A percentile compares a stretch with the other conserved stretches of the same genome.
Conservation (phyloP, 2,113 vertebrate genomes). For the Grus americana region DNA sequence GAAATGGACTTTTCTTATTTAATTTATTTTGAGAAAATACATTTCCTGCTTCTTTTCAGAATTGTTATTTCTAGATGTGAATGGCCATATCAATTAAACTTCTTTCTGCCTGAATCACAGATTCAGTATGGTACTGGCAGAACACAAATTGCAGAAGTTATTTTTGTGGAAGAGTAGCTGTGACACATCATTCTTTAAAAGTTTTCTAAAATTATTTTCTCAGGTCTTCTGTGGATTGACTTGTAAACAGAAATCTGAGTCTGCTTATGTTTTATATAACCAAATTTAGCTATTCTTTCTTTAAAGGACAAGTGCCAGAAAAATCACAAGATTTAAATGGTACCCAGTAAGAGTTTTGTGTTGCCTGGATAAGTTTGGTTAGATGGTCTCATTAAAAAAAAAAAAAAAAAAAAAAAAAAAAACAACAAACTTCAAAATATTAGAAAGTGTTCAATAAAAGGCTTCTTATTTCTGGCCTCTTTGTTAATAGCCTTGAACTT, state of each 20-base stretch:
- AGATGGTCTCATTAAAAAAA: background rate
- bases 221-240: background rate
- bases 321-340: background rate
- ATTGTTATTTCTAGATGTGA: background rate
- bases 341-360: background rate
- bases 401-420: too few species aligned
- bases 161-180: background rate
- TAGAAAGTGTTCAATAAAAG: background rate
- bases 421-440: background rate
- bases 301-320: background rate
- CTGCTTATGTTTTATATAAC: background rate
- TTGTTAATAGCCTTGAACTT: constrained; percentile 23
- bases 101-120: background rate
- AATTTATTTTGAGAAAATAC: background rate
- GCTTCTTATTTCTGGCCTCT: background rate
- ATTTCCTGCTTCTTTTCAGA: constrained; percentile 10
- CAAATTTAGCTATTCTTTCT: background rate
- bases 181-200: background rate
- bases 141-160: background rate
- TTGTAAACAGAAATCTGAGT: background rate
- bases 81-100: background rate
- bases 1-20: background rate
- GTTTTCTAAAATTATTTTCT: background rate
- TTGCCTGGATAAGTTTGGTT: background rate
- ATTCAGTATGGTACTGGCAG: background rate